Percentiles rank a stretch among this genome's conserved stretches.
These are phyloP conservation scores for Sinohyriopsis cumingii DNA, from an alignment of 2,888 invertebrate species.

Conservation along the genomic window DNA sequence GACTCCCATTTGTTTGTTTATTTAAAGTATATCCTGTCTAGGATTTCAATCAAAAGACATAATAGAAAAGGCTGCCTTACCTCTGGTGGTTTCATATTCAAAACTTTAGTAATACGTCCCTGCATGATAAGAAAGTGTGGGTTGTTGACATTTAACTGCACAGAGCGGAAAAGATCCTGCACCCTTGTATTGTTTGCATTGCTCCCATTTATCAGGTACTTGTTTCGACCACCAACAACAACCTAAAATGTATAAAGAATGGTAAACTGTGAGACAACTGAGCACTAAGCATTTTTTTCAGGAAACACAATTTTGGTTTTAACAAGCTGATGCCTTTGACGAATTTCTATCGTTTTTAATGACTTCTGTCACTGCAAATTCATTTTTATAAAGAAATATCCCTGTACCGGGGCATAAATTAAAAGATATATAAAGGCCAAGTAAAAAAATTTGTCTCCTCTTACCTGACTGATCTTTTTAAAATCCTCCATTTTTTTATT, in stretches of 20 bases:
- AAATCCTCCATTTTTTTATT: too few relatives aligned
- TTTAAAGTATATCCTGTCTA: too few relatives aligned
- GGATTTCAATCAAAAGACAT: too few relatives aligned
- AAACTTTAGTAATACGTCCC: conserved; percentile 97
- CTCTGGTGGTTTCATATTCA: conserved; percentile 98
- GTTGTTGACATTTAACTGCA: conserved; percentile 98
- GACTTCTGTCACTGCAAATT: too few relatives aligned
- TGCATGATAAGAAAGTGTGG: conserved; percentile 99
- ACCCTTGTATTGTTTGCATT: conserved; percentile 92
- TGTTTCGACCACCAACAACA: conserved; percentile 82
- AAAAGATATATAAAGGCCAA: too few relatives aligned
- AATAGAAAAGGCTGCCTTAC: conserved; percentile 73
- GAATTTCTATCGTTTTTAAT: too few relatives aligned
- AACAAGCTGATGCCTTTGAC: too few relatives aligned
- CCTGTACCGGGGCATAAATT: too few relatives aligned
- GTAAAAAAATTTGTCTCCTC: too few relatives aligned
- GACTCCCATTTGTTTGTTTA: too few relatives aligned
- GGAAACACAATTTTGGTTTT: background rate
- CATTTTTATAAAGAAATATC: too few relatives aligned
- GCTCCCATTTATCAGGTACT: conserved; percentile 94
- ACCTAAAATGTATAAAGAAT: conserved; percentile 74
- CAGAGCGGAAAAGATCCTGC: conserved; percentile 94
- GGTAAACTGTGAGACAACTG: background rate
- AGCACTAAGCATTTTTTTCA: background rate
- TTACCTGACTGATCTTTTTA: too few relatives aligned